Percentiles rank a stretch among this genome's conserved stretches.
Conservation (phyloP, 2,113 vertebrate species). For the Emydocephalus ijimae region DNA sequence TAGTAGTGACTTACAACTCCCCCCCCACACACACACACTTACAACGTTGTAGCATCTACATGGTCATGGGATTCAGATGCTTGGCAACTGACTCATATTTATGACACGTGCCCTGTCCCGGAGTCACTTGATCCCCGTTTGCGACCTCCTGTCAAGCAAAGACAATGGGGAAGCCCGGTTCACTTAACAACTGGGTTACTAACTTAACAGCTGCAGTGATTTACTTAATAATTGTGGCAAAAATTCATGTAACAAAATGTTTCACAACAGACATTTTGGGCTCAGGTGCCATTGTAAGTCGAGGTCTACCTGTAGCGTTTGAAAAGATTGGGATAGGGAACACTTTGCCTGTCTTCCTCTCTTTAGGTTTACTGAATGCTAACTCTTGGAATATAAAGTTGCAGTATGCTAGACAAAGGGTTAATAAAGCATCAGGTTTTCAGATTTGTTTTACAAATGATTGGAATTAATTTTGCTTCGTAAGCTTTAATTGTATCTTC, state of each 20-base stretch:
- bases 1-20: neutral
- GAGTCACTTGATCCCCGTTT: neutral
- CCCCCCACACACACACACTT: neutral
- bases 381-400: neutral
- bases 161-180: neutral
- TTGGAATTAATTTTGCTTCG: neutral
- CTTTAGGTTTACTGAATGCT: neutral
- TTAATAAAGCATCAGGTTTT: neutral
- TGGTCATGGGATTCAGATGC: neutral
- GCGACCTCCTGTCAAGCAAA: neutral
- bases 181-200: neutral
- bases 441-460: neutral
- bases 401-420: neutral
- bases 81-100: neutral
- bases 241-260: neutral
- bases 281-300: neutral
- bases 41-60: neutral
- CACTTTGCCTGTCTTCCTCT: neutral
- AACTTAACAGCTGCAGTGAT: neutral
- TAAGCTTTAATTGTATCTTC: neutral
- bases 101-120: neutral
- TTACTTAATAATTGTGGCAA: neutral
- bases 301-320: neutral
- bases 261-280: neutral
- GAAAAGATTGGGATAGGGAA: neutral